Evolutionary conservation across 2,888 invertebrate genomes (phyloP).

Genomic region (Erynnis tages): DNA sequence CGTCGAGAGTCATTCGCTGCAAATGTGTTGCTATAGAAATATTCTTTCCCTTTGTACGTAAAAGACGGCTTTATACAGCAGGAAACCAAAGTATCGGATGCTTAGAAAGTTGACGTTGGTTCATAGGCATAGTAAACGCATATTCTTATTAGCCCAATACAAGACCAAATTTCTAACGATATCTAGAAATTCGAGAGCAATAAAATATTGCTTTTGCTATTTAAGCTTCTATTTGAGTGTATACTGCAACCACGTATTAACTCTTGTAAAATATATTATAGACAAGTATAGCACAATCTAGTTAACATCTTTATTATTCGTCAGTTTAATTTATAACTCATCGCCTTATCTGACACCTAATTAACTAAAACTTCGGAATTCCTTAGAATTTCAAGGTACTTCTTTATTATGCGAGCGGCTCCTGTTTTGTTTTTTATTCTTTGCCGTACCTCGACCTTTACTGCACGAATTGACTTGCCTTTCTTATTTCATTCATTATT

Average conservation of each 20-base stretch:
- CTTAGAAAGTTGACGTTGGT: not conserved
- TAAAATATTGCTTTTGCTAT: too few species aligned
- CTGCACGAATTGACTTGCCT: conserved; percentile 3
- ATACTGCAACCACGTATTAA: too few species aligned
- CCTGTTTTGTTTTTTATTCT: conserved; percentile 25
- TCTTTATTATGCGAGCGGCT: conserved; percentile 25
- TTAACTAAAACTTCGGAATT: conserved; percentile 26
- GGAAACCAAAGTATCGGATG: conserved; percentile 5
- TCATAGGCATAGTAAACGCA: not conserved
- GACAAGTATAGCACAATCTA: too few species aligned
- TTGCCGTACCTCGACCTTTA: conserved; percentile 20
- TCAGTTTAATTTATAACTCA: conserved; percentile 15
- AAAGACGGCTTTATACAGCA: conserved; percentile 3
- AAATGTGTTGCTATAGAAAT: conserved; percentile 16
- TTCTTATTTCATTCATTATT: conserved; percentile 19
- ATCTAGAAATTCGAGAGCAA: too few species aligned
- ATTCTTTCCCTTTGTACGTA: conserved; percentile 18
- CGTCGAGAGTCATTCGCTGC: conserved; percentile 12
- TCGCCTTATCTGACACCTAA: conserved; percentile 24
- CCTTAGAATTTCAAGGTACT: conserved; percentile 15
- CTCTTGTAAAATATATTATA: too few species aligned
- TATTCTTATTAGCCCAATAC: not conserved
- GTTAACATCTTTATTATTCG: conserved; percentile 13
- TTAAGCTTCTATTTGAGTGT: too few species aligned
- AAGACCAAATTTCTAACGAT: too few species aligned